phyloP scores from a whole-genome alignment of 1,140 invertebrate genomes.

The Hormaphis cornu region DNA sequence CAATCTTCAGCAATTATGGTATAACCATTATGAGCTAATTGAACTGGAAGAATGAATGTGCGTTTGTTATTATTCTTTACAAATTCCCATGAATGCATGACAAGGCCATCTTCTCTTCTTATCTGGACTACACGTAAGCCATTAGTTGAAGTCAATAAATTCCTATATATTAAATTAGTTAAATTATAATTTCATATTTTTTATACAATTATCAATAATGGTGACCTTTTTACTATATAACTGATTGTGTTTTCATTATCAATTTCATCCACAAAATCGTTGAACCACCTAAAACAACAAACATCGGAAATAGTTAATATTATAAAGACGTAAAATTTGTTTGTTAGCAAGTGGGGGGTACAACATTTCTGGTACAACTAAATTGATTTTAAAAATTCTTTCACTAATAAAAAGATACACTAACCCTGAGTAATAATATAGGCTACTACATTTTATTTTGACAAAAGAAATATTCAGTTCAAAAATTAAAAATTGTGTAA shows the following conservation, averaged over 20 bases:
- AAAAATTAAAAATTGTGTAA: too few relatives aligned
- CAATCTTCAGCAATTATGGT: conserved; percentile 45
- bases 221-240: conserved; percentile 7
- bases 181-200: background rate
- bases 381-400: too few relatives aligned
- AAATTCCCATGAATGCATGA: conserved; percentile 59
- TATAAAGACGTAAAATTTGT: too few relatives aligned
- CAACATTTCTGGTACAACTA: too few relatives aligned
- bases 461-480: too few relatives aligned
- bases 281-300: conserved; percentile 19
- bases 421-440: too few relatives aligned
- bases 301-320: conserved; percentile 7
- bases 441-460: too few relatives aligned
- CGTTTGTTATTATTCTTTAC: conserved; percentile 47
- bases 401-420: too few relatives aligned
- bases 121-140: conserved; percentile 63
- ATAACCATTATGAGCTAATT: conserved; percentile 40
- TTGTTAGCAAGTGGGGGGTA: too few relatives aligned
- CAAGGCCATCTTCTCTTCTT: conserved; percentile 51
- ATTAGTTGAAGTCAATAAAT: conserved; percentile 51
- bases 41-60: conserved; percentile 47
- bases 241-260: background rate
- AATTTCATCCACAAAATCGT: conserved; percentile 8
- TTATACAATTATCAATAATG: too few relatives aligned
- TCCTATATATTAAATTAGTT: conserved; percentile 41